Base-by-base conservation (phyloP, 2,888 invertebrate species). In the Athalia rosae region DNA sequence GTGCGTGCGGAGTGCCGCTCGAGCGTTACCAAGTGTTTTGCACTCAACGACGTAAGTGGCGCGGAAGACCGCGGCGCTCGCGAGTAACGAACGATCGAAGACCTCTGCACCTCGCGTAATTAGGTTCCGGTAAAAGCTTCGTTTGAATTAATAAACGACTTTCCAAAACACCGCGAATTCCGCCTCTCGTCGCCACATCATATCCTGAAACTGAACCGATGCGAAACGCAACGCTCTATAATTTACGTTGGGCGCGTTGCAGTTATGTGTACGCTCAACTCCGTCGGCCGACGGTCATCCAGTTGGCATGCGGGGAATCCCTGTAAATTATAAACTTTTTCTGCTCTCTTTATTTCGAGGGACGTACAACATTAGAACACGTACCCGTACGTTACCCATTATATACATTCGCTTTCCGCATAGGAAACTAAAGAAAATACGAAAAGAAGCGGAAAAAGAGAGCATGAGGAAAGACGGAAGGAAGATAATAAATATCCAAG, bases 401-500 rank as follows among this genome's bases (percentile, higher is more conserved):
- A n/a, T n/a, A 28, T 28, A 28, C 28, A 28, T 28, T 28, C 2
- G 28, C 28, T 28, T 28, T 28, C 28, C 28, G 28, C 28, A 28
- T 28, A 28, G 28, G 28, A 28, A 28, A 28, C 1, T 28, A 28
- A 28, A 28, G 28, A 28, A 28, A 28, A 28, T 28, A 28, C 28
- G 28, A 28, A 28, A 28, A 28, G 28, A 28, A 28, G 28, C 41
- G 41, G 5, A 7, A n/a, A 13, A 4, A 53, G 41, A 8, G 5
- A 67, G 11, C 43, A 69, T 43, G 13, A 69, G 58, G 45, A 69
- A 69, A 28, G 43, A 67, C 67, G 64, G 61, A 71, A 62, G 76
- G 76, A 50, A 15, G 56, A 81, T 80, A 81, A 82, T 81, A 82
- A 82, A 82, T 81, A 79, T 79, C 79, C 77, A 48, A 81, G 80